These are phyloP conservation scores for Helicoverpa armigera DNA, from an alignment of 1,140 invertebrate genomes.

Conservation along the genomic window DNA sequence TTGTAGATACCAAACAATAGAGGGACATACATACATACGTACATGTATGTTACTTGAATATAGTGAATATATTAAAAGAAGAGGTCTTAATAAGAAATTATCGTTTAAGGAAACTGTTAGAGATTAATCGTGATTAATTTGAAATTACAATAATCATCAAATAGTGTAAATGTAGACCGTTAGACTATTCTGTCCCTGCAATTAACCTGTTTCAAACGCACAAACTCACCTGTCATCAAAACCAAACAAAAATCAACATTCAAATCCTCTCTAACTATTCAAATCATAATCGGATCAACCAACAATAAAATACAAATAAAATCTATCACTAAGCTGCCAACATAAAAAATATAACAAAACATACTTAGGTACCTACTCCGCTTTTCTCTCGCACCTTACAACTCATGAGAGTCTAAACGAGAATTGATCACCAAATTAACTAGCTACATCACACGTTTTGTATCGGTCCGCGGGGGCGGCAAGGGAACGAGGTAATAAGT, in stretches of 20 bases:
- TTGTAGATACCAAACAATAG: neutral
- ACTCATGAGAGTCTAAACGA: conserved; percentile 44
- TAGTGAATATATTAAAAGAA: too few species aligned
- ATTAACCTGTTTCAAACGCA: too few species aligned
- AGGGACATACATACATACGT: neutral
- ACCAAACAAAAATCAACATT: neutral
- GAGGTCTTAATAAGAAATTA: too few species aligned
- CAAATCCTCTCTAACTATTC: neutral
- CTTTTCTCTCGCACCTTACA: conserved; percentile 30
- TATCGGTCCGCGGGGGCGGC: conserved; percentile 43
- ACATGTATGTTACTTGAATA: too few species aligned
- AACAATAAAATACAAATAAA: conserved; percentile 4
- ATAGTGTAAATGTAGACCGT: too few species aligned
- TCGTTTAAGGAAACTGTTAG: too few species aligned
- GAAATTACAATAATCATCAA: too few species aligned
- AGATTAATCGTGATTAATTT: too few species aligned
- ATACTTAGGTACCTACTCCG: neutral
- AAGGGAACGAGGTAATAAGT: conserved; percentile 24
- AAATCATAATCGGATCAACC: conserved; percentile 37
- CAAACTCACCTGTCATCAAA: neutral
- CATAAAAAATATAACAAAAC: neutral
- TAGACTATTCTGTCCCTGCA: too few species aligned
- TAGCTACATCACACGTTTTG: conserved; percentile 46
- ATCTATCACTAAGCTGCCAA: neutral
- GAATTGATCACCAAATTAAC: conserved; percentile 65